Conservation (phyloP, 2,113 vertebrate species). For the Phyllopteryx taeniolatus region DNA sequence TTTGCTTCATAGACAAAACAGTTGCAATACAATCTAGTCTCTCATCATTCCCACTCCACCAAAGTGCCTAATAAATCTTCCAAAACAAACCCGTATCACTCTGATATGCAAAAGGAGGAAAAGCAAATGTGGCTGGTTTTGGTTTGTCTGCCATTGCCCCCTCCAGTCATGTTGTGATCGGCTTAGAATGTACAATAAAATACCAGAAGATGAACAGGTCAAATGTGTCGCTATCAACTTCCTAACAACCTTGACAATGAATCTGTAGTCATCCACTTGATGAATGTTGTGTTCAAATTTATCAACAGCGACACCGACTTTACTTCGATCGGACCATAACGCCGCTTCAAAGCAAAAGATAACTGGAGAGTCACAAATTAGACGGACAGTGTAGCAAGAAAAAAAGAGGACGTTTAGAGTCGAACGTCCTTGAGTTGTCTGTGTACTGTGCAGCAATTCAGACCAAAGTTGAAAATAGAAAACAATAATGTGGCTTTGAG, state of each 20-base stretch:
- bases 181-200: slow-evolving; percentile 18
- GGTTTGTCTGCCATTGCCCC: slow-evolving; percentile 32
- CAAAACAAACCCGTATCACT: slow-evolving; percentile 10
- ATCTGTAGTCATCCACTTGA: background rate
- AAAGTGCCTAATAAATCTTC: slow-evolving; percentile 25
- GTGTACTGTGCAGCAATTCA: background rate
- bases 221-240: slow-evolving; percentile 13
- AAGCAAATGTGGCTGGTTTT: slow-evolving; percentile 35
- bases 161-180: slow-evolving; percentile 16
- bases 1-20: no score
- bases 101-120: background rate
- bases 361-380: background rate
- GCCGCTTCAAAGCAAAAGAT: background rate
- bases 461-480: background rate
- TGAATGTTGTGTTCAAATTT: slow-evolving; percentile 3
- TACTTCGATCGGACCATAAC: background rate
- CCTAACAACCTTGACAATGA: slow-evolving; percentile 7
- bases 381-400: background rate
- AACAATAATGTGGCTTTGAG: background rate
- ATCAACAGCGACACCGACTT: slow-evolving; percentile 10
- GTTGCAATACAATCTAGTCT: background rate
- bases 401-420: slow-evolving; percentile 16
- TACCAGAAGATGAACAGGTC: slow-evolving; percentile 3
- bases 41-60: background rate
- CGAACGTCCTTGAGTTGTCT: slow-evolving; percentile 7